phyloP scores from a whole-genome alignment of 2,113 vertebrate species.

The Osmerus mordax region DNA sequence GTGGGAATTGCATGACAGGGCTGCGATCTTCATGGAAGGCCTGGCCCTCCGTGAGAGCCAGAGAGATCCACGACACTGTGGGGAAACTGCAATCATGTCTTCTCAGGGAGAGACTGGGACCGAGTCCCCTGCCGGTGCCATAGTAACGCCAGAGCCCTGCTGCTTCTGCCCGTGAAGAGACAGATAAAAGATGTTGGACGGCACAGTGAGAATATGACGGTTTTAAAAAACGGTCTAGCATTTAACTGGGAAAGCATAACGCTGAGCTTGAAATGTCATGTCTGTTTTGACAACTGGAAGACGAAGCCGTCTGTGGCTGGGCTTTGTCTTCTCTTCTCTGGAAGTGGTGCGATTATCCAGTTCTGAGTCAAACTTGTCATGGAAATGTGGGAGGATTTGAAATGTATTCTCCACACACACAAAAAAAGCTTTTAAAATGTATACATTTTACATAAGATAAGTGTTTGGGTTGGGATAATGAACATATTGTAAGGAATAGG shows the following conservation, averaged over 20 bases:
- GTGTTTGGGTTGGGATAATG: too few species aligned
- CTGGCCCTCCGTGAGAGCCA: neutral
- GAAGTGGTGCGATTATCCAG: too few species aligned
- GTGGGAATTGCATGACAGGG: slow-evolving; percentile 11
- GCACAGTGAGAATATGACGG: slow-evolving; percentile 6
- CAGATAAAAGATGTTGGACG: slow-evolving; percentile 9
- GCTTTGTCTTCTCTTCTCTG: too few species aligned
- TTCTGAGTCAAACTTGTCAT: too few species aligned
- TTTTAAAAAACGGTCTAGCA: neutral
- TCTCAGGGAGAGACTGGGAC: slow-evolving; percentile 29
- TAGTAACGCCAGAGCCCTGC: slow-evolving; percentile 7
- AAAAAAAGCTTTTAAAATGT: too few species aligned
- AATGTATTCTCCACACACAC: too few species aligned
- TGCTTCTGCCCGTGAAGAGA: neutral
- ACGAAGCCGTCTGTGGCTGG: neutral
- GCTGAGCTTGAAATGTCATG: neutral
- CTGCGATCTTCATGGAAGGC: slow-evolving; percentile 12
- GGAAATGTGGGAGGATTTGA: too few species aligned
- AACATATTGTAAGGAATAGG: too few species aligned
- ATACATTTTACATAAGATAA: too few species aligned
- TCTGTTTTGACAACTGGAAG: slow-evolving; percentile 1
- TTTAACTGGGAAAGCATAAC: neutral
- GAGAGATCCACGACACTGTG: slow-evolving; percentile 18
- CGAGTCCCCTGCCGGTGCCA: slow-evolving; percentile 32
- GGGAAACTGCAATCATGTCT: slow-evolving; percentile 39